Base-by-base conservation (phyloP, 2,113 vertebrate species). In the Dipodomys merriami region DNA sequence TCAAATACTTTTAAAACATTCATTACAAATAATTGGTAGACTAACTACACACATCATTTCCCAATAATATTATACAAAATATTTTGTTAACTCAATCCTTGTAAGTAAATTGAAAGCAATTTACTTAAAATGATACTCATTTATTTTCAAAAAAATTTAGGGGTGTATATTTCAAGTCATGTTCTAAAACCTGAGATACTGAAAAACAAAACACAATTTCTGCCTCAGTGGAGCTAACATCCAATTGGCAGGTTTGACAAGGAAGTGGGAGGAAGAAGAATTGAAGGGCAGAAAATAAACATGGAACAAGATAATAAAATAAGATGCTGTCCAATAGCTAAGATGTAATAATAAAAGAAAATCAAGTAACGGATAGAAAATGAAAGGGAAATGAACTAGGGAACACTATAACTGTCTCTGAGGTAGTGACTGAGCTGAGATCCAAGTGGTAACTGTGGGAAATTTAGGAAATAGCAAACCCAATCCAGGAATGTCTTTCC, bases 291-390 rank as follows among this genome's bases (percentile, higher is more conserved):
- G 23, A 89, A 92, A 94, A 82, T 81, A 82, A 86, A 86, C 20
- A 77, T 84, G 20, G 9, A 10, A 87, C 1, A 44, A 86, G 80
- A 88, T 67, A 86, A 92, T 46, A 57, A 73, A 95, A 78, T 88
- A 85, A 89, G 22, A 90, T 86, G 5, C 49, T 33, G 27, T 82
- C 60, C 80, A 19, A 65, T 29, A 90, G 25, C 69, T 49, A 91
- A 86, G 20, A 25, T 27, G 29, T 77, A 89, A 81, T 91, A 84
- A 77, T 91, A 44, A 94, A 84, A 77, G 88, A 44, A 91, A 95
- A 77, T 6, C 77, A 62, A 92, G 33, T 39, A 88, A 80, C 30
- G 33, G 18, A 29, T 46, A 89, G 82, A 93, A 78, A 93, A 11
- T 11, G 25, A 95, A 87, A 67, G 1, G 3, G n/a, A 57, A 22